phyloP scores from a whole-genome alignment of 2,888 invertebrate species.

The Argyresthia albistria region DNA sequence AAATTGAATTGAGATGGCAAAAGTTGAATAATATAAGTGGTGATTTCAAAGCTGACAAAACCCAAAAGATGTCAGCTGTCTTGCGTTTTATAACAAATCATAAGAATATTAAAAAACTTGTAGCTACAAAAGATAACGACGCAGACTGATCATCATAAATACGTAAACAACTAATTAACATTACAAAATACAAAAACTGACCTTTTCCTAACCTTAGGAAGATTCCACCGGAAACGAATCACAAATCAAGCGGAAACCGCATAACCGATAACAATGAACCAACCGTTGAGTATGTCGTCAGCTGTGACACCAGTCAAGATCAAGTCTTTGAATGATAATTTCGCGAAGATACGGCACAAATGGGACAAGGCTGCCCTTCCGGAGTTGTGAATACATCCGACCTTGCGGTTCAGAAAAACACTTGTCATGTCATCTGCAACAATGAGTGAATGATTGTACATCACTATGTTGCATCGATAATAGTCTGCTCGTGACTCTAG shows the following conservation, averaged over 20 bases:
- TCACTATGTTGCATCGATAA: not conserved
- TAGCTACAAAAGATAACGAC: too few relatives aligned
- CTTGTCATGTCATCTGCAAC: constrained; percentile 9
- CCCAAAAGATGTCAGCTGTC: too few relatives aligned
- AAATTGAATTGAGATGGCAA: too few relatives aligned
- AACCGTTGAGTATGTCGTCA: not conserved
- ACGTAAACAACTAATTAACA: not conserved
- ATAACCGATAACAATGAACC: not conserved
- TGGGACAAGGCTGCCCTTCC: constrained; percentile 26
- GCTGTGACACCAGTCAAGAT: not conserved
- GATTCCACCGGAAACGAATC: not conserved
- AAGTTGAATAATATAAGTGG: too few relatives aligned
- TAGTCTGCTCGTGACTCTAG: too few relatives aligned
- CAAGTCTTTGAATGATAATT: not conserved
- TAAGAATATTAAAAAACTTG: too few relatives aligned
- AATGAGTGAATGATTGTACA: not conserved
- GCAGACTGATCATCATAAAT: too few relatives aligned
- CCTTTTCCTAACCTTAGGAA: not conserved
- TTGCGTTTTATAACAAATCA: too few relatives aligned
- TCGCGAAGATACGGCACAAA: constrained; percentile 5
- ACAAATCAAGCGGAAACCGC: not conserved
- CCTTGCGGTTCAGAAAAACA: constrained; percentile 20
- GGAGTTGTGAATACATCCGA: constrained; percentile 10
- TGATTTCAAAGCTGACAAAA: too few relatives aligned
- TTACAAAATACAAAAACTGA: not conserved